phyloP scores from a whole-genome alignment of 2,888 invertebrate species.

The Eudemis profundana region DNA sequence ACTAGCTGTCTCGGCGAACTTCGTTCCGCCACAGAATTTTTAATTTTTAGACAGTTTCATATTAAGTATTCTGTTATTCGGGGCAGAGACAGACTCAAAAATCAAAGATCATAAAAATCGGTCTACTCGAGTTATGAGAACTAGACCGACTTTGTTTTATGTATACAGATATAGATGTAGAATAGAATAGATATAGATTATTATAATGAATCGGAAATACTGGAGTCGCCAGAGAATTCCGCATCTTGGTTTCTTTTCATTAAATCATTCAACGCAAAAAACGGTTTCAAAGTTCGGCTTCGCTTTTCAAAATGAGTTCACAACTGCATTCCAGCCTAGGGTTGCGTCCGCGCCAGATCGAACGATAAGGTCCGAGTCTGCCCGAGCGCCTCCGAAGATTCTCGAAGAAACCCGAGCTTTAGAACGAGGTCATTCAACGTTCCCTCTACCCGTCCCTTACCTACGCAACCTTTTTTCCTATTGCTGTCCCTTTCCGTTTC shows the following conservation, averaged over 20 bases:
- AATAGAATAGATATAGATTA: no score
- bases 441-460: conserved; percentile 75
- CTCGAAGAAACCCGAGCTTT: conserved; percentile 65
- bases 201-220: no score
- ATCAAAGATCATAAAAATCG: no score
- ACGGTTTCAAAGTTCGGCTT: conserved; percentile 1
- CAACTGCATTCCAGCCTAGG: conserved; percentile 53
- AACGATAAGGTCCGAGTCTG: conserved; percentile 69
- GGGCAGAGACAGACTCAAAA: no score
- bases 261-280: background rate
- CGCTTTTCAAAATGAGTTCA: conserved; percentile 19
- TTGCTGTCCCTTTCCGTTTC: conserved; percentile 63
- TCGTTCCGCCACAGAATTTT: no score
- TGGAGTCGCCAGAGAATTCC: background rate
- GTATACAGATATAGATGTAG: no score
- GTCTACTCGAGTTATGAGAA: no score
- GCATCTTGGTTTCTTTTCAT: background rate
- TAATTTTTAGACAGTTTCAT: no score
- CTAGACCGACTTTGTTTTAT: no score
- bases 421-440: conserved; percentile 75
- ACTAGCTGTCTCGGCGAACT: no score
- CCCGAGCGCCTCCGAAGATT: conserved; percentile 65
- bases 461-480: conserved; percentile 55
- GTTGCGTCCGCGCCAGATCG: conserved; percentile 74
- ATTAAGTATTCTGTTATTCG: no score